A percentile compares a stretch with the other conserved stretches of the same genome.
Evolutionary conservation across 1,140 invertebrate species (phyloP).

Genomic region (Drosophila sp.): DNA sequence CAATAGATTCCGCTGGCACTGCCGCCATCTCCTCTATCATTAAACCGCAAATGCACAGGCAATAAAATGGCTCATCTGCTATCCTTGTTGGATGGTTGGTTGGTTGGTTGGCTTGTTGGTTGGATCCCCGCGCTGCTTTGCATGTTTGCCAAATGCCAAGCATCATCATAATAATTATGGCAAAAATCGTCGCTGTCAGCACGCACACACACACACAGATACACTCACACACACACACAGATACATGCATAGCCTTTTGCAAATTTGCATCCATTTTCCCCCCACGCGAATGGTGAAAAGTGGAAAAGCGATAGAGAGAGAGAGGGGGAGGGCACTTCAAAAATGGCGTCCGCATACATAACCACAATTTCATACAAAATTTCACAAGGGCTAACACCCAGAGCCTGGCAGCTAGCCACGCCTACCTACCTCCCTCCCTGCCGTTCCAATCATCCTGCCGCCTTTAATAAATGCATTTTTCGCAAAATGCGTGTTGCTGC

Average conservation of each 20-base stretch:
- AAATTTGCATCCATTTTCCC: constrained; percentile 57
- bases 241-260: constrained; percentile 21
- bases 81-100: constrained; percentile 40
- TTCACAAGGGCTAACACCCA: constrained; percentile 39
- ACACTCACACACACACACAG: neutral
- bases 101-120: neutral
- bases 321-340: constrained; percentile 34
- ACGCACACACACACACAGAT: constrained; percentile 24
- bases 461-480: constrained; percentile 69
- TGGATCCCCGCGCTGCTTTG: constrained; percentile 31
- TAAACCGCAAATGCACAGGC: constrained; percentile 59
- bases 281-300: neutral
- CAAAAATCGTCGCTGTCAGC: constrained; percentile 74
- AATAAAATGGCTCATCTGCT: constrained; percentile 76
- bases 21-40: constrained; percentile 3
- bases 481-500: constrained; percentile 74
- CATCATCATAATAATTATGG: constrained; percentile 82
- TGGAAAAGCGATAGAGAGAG: neutral
- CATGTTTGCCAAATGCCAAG: constrained; percentile 77
- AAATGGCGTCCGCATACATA: constrained; percentile 61
- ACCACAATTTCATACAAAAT: constrained; percentile 75
- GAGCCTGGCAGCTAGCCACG: neutral
- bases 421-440: neutral
- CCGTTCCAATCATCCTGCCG: neutral
- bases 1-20: neutral